A percentile compares a stretch with the other conserved stretches of the same genome.
phyloP scores from a whole-genome alignment of 2,888 invertebrate species.

The Epistrophe eligans region DNA sequence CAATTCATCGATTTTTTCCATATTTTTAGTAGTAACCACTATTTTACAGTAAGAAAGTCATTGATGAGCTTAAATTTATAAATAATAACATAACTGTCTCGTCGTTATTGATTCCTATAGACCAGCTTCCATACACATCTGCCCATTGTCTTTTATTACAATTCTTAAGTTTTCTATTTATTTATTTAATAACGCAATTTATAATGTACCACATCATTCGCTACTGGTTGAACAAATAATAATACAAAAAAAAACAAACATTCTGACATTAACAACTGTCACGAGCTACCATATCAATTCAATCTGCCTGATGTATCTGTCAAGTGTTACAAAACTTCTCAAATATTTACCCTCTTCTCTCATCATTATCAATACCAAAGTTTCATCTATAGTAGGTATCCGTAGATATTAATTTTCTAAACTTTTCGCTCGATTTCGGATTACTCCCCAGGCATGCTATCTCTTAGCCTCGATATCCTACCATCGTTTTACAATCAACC shows the following conservation, averaged over 20 bases:
- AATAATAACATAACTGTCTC: too few species aligned
- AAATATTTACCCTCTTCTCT: slow-evolving; percentile 18
- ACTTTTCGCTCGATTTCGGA: slow-evolving; percentile 13
- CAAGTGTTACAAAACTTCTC: slow-evolving; percentile 14
- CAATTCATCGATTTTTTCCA: too few species aligned
- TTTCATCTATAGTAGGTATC: too few species aligned
- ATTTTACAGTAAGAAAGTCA: too few species aligned
- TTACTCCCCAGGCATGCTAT: slow-evolving; percentile 8
- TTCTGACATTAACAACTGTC: slow-evolving; percentile 24
- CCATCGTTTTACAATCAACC: background rate
- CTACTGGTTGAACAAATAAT: background rate
- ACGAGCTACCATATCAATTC: background rate
- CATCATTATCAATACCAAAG: background rate
- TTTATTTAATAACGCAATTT: slow-evolving; percentile 1
- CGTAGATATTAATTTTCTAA: slow-evolving; percentile 26
- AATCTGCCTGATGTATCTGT: background rate
- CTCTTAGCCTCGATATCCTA: background rate
- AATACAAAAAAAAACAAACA: background rate
- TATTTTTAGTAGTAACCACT: too few species aligned
- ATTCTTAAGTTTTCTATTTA: background rate
- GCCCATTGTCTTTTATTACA: background rate
- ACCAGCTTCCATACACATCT: too few species aligned
- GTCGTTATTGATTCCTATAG: too few species aligned
- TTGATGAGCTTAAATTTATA: too few species aligned
- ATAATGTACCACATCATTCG: too few species aligned